Conservation (phyloP, 2,888 invertebrate genomes). For the Pterostichus madidus region DNA sequence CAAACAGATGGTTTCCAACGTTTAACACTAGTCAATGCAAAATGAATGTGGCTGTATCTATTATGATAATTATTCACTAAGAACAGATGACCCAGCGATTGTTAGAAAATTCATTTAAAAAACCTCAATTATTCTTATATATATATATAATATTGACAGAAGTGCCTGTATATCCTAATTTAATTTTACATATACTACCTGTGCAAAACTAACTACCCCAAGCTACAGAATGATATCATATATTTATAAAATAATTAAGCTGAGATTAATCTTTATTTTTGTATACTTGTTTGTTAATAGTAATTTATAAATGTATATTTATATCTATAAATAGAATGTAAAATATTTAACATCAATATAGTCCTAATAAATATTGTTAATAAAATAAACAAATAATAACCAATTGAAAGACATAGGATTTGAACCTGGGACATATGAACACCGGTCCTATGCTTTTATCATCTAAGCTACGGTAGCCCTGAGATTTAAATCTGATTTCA, state of each 20-base stretch:
- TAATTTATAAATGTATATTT: conserved; percentile 40
- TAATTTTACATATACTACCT: not conserved
- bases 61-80: not conserved
- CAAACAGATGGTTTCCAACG: conserved; percentile 24
- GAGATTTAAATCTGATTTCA: too few species aligned
- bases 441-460: too few species aligned
- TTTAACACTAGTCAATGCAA: conserved; percentile 58
- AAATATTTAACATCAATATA: too few species aligned
- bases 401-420: too few species aligned
- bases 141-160: not conserved
- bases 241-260: conserved; percentile 29
- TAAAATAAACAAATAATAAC: too few species aligned
- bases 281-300: conserved; percentile 62
- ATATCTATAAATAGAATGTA: too few species aligned
- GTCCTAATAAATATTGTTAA: too few species aligned
- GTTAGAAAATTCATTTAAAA: too few species aligned
- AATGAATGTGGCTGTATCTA: not conserved
- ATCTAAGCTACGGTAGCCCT: too few species aligned
- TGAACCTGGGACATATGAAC: too few species aligned
- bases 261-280: conserved; percentile 64
- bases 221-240: not conserved
- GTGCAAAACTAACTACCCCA: not conserved
- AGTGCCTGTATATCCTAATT: not conserved
- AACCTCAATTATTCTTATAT: too few species aligned
- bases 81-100: conserved; percentile 5